Base-by-base conservation (phyloP, 2,888 invertebrate genomes). In the Sialis lutaria region DNA sequence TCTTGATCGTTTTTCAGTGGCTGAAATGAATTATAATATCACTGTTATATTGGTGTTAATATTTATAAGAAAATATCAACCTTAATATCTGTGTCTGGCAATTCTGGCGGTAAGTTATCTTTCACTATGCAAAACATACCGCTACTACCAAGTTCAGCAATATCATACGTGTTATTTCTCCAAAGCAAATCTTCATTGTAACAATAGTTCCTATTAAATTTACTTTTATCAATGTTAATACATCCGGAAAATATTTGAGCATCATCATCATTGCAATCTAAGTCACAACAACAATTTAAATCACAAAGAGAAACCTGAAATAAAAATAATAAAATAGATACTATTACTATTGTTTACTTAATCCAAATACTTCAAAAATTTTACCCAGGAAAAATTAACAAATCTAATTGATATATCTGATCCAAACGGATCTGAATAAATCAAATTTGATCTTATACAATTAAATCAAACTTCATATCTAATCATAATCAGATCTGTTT, bases 221-320 rank as follows among this genome's bases (percentile, higher is more conserved):
- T 56, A 41, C 60, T 58, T 48, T 64, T 54, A n/a, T 60, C 55
- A 46, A 59, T 57, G 48, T 64, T 61, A 44, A 60, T 57, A 59
- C 87, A 87, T 49, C 65, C 59, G 12, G 71, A 68, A 63, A 89
- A 82, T 3, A 74, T 65, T 48, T 63, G 58, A 49, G 68, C 67
- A 54, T 86, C 78, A 45, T 66, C 64, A 31, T 66, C 62, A 7
- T 71, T 65, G 58, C 89, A 90, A 55, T 88, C 84, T 42, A 56
- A 58, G 61, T 90, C 89, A 62, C 90, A 90, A 59, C 88, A 89
- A 59, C 89, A 90, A 61, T 86, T 82, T 46, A 86, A 72, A 63
- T 90, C 86, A 64, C 90, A 90, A 35, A 68, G 65, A 54, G 69
- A 65, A 44, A 64, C 63, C 80, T 82, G 54, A 48, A 64, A 60